phyloP scores from a whole-genome alignment of 2,888 invertebrate genomes.

The Tachystola acroxantha region DNA sequence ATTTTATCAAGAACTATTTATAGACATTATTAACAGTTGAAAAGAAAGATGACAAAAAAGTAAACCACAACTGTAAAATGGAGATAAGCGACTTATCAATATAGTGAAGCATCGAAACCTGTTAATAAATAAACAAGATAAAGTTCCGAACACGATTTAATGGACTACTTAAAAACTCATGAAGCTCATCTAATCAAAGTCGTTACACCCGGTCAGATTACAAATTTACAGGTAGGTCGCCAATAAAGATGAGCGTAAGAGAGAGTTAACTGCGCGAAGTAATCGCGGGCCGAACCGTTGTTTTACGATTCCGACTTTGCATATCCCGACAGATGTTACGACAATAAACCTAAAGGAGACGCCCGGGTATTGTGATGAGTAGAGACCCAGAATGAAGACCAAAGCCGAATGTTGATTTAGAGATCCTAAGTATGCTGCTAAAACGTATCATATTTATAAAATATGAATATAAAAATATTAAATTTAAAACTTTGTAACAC shows the following conservation, averaged over 20 bases:
- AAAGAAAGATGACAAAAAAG: no score
- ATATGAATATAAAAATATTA: no score
- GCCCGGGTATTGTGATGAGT: conserved; percentile 29
- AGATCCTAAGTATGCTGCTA: no score
- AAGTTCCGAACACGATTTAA: conserved; percentile 26
- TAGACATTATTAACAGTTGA: no score
- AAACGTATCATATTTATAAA: no score
- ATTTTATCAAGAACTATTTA: no score
- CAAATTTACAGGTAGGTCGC: conserved; percentile 65
- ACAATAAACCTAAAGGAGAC: conserved; percentile 61
- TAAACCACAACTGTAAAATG: no score
- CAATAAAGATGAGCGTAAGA: conserved; percentile 67
- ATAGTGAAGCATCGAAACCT: no score
- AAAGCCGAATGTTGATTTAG: not conserved
- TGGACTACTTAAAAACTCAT: conserved; percentile 28
- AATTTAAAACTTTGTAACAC: no score
- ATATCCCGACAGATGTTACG: conserved; percentile 68
- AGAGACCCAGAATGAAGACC: no score
- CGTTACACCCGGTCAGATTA: conserved; percentile 53
- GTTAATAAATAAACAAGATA: no score
- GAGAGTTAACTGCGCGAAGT: conserved; percentile 65
- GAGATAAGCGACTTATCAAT: no score
- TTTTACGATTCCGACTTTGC: conserved; percentile 67
- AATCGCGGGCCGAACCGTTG: conserved; percentile 51
- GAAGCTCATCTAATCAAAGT: conserved; percentile 51